phyloP scores from a whole-genome alignment of 2,888 invertebrate species.

The Apeira syringaria region DNA sequence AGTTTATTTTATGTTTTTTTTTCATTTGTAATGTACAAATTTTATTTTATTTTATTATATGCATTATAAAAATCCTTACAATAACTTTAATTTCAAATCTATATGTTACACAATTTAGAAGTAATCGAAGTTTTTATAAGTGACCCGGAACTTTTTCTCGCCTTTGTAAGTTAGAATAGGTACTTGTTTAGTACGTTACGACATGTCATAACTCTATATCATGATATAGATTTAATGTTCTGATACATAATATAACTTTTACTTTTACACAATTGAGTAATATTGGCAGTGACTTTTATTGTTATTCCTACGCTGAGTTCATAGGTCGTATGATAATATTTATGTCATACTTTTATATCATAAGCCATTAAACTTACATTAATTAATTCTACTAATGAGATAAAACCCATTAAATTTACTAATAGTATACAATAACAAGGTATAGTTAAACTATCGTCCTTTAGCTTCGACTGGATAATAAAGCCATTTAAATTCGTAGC shows the following conservation, averaged over 20 bases:
- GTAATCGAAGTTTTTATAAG: no score
- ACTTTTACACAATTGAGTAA: slow-evolving; percentile 5
- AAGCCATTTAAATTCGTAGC: slow-evolving; percentile 90
- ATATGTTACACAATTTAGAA: no score
- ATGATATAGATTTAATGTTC: no score
- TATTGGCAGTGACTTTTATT: slow-evolving; percentile 27
- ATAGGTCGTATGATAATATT: slow-evolving; percentile 26
- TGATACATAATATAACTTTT: not conserved
- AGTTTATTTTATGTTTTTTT: no score
- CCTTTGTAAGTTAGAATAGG: no score
- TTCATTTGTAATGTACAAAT: no score
- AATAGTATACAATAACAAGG: slow-evolving; percentile 13
- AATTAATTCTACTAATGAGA: slow-evolving; percentile 30
- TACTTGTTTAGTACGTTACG: no score
- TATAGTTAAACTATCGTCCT: slow-evolving; percentile 31
- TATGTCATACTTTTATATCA: slow-evolving; percentile 25
- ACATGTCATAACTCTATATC: no score
- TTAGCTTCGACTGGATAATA: slow-evolving; percentile 65
- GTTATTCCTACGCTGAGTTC: slow-evolving; percentile 18
- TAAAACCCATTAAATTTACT: slow-evolving; percentile 26
- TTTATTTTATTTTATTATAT: no score
- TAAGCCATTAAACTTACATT: slow-evolving; percentile 28
- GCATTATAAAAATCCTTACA: no score
- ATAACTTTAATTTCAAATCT: no score
- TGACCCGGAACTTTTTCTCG: no score